Conservation (phyloP, 2,888 invertebrate species). For the Eudasyphora cyanicolor region DNA sequence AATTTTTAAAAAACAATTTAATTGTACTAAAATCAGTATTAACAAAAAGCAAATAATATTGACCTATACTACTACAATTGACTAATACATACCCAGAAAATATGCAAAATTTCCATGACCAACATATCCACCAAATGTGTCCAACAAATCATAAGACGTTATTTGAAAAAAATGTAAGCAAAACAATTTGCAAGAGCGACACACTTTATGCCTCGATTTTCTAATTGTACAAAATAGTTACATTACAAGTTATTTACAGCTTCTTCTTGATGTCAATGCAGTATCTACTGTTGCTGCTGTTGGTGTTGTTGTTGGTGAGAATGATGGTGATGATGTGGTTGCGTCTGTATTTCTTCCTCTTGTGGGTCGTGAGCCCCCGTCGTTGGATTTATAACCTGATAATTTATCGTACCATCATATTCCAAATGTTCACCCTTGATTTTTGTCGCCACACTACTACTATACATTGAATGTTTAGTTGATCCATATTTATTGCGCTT, state of each 20-base stretch:
- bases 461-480: constrained; percentile 70
- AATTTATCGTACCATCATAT: constrained; percentile 68
- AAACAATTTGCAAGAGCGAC: background rate
- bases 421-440: constrained; percentile 36
- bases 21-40: no score
- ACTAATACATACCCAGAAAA: background rate
- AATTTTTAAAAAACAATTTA: no score
- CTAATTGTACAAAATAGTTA: background rate
- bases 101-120: background rate
- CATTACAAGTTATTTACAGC: no score
- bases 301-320: constrained; percentile 12
- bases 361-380: background rate
- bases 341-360: background rate
- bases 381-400: constrained; percentile 68
- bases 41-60: no score
- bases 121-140: background rate
- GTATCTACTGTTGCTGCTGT: background rate
- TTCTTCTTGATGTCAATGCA: constrained; percentile 48
- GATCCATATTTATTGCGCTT: constrained; percentile 79
- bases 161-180: background rate
- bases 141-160: background rate
- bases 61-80: no score
- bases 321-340: constrained; percentile 30
- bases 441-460: constrained; percentile 33
- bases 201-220: background rate